Percentiles rank a stretch among this genome's conserved stretches.
Conservation (phyloP, 1,140 invertebrate genomes). For the Conopomorpha cramerella region DNA sequence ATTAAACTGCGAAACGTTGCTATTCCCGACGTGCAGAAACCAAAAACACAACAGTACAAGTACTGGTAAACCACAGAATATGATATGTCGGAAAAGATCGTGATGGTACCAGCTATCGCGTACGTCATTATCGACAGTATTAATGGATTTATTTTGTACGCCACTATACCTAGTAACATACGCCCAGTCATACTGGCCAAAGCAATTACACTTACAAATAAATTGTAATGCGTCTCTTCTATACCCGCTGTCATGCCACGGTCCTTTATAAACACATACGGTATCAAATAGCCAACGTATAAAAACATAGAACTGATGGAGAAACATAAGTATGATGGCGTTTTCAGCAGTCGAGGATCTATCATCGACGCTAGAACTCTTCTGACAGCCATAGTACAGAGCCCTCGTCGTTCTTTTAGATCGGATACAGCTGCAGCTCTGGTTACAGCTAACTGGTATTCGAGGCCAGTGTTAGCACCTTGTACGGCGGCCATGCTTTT, state of each 20-base stretch:
- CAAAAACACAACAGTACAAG: slow-evolving; percentile 1
- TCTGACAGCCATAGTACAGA: not conserved
- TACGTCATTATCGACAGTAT: not conserved
- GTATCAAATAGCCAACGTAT: not conserved
- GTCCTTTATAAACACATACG: slow-evolving; percentile 1
- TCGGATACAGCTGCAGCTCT: not conserved
- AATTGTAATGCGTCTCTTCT: not conserved
- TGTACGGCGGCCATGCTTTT: slow-evolving; percentile 25
- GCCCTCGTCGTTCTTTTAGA: not conserved
- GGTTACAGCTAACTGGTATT: slow-evolving; percentile 1
- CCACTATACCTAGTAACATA: not conserved
- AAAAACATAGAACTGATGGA: not conserved
- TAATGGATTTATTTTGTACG: not conserved
- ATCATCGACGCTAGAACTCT: slow-evolving; percentile 1
- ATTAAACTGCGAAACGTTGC: not conserved
- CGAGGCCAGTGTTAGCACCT: not conserved
- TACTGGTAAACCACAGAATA: not conserved
- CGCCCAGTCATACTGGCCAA: not conserved
- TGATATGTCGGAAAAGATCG: not conserved
- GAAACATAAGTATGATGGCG: not conserved
- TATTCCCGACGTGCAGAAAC: not conserved
- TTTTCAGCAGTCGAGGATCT: not conserved
- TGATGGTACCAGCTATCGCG: not conserved
- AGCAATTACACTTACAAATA: slow-evolving; percentile 1
- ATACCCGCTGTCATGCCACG: not conserved